Base-by-base conservation (phyloP, 2,113 vertebrate genomes). In the Periophthalmodon schlosseri region DNA sequence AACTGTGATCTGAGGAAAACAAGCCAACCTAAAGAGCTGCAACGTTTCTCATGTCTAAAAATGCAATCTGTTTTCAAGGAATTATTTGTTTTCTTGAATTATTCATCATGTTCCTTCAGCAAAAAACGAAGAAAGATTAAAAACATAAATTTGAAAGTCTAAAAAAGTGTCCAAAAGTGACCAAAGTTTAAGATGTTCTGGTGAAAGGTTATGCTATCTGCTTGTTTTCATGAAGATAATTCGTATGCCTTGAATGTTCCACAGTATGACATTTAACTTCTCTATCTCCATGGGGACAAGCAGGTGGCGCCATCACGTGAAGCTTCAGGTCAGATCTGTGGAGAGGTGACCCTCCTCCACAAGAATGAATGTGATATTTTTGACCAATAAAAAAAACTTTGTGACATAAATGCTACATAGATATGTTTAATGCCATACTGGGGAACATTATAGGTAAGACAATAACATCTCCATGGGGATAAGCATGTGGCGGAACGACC, bases 1-100 rank as follows among this genome's bases (percentile, higher is more conserved):
- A 49, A 21, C 65, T 72, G 73, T n/a, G 0, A 65, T 77, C 77
- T 65, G 16, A 4, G 15, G 20, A 33, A 33, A 61, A 64, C 9
- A 12, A 4, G 23, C 5, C 28, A 13, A 36, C 39, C 73, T 76
- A 44, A 58, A 57, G n/a, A 15, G 39, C 47, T 34, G 44, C 33
- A 1, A 5, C 10, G 7, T 2, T 16, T 54, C 50, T 20, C n/a
- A n/a, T n/a, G n/a, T n/a, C 28, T 9, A 44, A 44, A 39, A 7
- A 39, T 10, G 9, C 7, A 10, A 10, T 44, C 10, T 44, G 9
- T 11, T 44, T 44, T 44, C 39, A 10, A 44, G 9, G 39, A 44
- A 11, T 10, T 9, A 1, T 2, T 20, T 20, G 49, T 20, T 52
- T 52, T 52, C 16, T 20, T 52, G 49, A 1, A 20, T 52, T 52